Base-by-base conservation (phyloP, 2,888 invertebrate species). In the Heliconius sara region DNA sequence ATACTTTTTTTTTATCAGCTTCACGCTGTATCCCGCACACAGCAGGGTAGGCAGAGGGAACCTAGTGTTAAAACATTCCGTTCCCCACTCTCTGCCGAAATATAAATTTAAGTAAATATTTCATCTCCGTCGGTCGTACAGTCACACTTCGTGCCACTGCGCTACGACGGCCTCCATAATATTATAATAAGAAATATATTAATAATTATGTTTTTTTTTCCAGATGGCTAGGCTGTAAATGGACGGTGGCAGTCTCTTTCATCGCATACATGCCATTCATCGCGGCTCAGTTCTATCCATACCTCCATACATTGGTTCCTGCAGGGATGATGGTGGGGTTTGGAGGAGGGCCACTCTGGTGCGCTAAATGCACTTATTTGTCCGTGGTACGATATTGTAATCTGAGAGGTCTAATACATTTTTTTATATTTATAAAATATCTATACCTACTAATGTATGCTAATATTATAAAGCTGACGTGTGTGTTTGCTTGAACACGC, bases 301-400 rank as follows among this genome's bases (percentile, higher is more conserved):
- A 96, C 84, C 97, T 98, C 89, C 97, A 96, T 88, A 98, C 98
- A 0, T 95, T 98, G 89, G 96, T 98, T 67, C 98, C 98, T 0
- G 97, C 98, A 0, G 98, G 98, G 0, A 93, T 98, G 87, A 96
- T 97, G 84, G 97, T 98, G 0, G 98, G 98, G 3, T 95, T 99
- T 22, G 98, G 98, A 0, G 99, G 98, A 0, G 99, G 99, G 0
- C 99, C 99, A 0, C 94, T 99, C 30, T 99, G 99, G 99, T 98
- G 99, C 85, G 98, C 99, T 27, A 99, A 99, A 91, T 99, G 99
- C 90, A 98, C 98, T 0, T 99, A 99, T 88, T 95, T 99, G 6
- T 98, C 98, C 6, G 97, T 98, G 85, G 97, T 96, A 77, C 96
- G 97, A 78, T 25, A 25, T 25, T n/a, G 9, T 3, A 13, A 27